These are phyloP conservation scores for Therioaphis trifolii DNA, from an alignment of 2,888 invertebrate species.

Conservation along the genomic window DNA sequence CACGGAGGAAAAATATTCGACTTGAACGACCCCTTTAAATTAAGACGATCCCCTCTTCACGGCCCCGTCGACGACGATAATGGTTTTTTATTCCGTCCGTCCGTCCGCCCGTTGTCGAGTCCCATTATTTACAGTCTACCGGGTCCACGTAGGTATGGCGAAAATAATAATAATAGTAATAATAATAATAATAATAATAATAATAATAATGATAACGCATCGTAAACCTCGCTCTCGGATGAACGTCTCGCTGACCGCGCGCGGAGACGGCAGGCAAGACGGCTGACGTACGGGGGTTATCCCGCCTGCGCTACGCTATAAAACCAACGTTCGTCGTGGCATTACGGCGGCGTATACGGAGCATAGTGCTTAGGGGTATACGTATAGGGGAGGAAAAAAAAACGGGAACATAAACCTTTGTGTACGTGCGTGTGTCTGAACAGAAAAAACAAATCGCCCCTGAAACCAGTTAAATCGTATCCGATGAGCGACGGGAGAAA, in stretches of 20 bases:
- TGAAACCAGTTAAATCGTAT: not conserved
- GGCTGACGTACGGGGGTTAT: not conserved
- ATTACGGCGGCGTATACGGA: too few relatives aligned
- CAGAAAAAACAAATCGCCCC: not conserved
- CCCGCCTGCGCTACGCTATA: not conserved
- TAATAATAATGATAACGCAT: conserved; percentile 34
- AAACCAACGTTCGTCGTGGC: conserved; percentile 4
- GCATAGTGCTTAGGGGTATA: too few relatives aligned
- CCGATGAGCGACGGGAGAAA: not conserved
- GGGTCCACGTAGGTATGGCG: not conserved
- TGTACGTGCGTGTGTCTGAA: not conserved
- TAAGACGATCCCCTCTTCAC: conserved; percentile 22
- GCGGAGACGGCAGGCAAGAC: too few relatives aligned
- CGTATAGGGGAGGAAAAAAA: not conserved
- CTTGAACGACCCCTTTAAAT: conserved; percentile 42
- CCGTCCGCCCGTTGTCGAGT: not conserved
- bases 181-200: conserved; percentile 32
- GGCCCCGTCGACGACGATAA: not conserved
- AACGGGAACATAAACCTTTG: not conserved
- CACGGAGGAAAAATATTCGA: not conserved
- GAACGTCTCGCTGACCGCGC: not conserved
- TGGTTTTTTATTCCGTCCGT: conserved; percentile 6
- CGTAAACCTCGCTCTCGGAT: conserved; percentile 36
- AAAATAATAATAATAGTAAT: conserved; percentile 20
- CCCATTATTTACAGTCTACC: conserved; percentile 55